phyloP scores from a whole-genome alignment of 2,888 invertebrate genomes.

The Malachius bipustulatus region DNA sequence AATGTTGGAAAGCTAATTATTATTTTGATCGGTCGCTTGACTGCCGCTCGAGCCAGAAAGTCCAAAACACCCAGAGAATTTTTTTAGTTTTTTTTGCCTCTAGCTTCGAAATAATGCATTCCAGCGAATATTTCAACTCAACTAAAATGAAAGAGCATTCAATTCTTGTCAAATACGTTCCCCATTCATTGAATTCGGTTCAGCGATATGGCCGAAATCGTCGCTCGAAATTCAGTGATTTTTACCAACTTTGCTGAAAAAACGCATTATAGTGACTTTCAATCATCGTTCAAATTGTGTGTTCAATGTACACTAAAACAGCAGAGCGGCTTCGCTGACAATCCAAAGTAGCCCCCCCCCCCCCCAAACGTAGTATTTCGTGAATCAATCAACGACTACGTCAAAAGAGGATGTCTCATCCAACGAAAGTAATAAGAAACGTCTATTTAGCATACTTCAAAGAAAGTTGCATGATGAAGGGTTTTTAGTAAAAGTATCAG shows the following conservation, averaged over 20 bases:
- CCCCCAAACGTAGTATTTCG: background rate
- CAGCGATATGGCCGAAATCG: slow-evolving; percentile 1
- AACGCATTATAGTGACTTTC: slow-evolving; percentile 3
- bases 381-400: background rate
- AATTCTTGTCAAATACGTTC: background rate
- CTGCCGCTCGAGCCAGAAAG: slow-evolving; percentile 2
- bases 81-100: background rate
- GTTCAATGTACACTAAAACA: slow-evolving; percentile 1
- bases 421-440: slow-evolving; percentile 3
- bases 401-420: background rate
- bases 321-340: slow-evolving; percentile 1
- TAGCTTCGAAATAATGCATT: background rate
- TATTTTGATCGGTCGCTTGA: background rate
- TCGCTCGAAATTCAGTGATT: background rate
- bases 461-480: slow-evolving; percentile 2
- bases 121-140: background rate
- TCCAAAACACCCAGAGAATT: background rate
- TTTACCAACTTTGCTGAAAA: slow-evolving; percentile 1
- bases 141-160: background rate
- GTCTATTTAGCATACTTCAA: slow-evolving; percentile 1
- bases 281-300: slow-evolving; percentile 2
- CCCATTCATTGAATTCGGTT: background rate
- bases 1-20: too few species aligned
- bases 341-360: background rate
- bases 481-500: background rate